A percentile compares a stretch with the other conserved stretches of the same genome.
These are phyloP conservation scores for Drosophila tani DNA, from an alignment of 1,140 invertebrate genomes.

Conservation along the genomic window DNA sequence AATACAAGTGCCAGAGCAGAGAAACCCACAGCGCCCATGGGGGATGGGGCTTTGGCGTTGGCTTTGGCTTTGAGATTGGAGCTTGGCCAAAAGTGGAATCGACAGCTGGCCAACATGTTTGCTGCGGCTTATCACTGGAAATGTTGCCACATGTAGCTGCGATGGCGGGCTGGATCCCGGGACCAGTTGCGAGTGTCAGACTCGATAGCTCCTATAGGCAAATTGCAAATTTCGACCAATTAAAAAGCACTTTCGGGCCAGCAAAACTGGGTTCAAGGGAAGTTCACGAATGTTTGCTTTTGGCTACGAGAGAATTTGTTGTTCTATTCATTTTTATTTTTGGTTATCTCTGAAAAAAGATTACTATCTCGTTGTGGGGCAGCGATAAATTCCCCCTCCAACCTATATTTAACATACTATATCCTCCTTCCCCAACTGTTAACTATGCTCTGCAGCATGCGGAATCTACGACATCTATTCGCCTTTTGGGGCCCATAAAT, in stretches of 20 bases:
- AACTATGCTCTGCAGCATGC: slow-evolving; percentile 46
- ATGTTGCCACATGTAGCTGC: slow-evolving; percentile 45
- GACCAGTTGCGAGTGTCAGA: slow-evolving; percentile 60
- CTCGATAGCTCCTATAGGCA: slow-evolving; percentile 34
- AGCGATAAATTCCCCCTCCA: slow-evolving; percentile 14
- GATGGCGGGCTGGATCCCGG: slow-evolving; percentile 4
- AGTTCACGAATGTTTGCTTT: slow-evolving; percentile 19
- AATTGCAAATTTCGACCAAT: slow-evolving; percentile 46
- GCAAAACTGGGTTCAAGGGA: slow-evolving; percentile 40
- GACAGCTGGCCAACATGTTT: slow-evolving; percentile 56
- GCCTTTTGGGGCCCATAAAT: slow-evolving; percentile 75
- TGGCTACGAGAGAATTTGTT: background rate
- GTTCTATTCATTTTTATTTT: background rate
- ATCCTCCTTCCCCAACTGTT: slow-evolving; percentile 26
- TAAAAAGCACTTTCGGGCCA: slow-evolving; percentile 72
- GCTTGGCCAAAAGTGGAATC: slow-evolving; percentile 29
- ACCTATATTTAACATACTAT: slow-evolving; percentile 30
- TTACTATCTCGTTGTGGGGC: slow-evolving; percentile 24
- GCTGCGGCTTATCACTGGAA: slow-evolving; percentile 62
- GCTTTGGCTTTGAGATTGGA: slow-evolving; percentile 16
- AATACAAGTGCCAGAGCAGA: slow-evolving; percentile 50
- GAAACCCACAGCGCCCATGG: slow-evolving; percentile 19
- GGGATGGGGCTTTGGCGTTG: slow-evolving; percentile 37
- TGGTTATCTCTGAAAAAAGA: slow-evolving; percentile 21
- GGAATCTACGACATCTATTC: slow-evolving; percentile 66